phyloP scores from a whole-genome alignment of 2,797 vertebrate genomes.

The Clarias fuscus region DNA sequence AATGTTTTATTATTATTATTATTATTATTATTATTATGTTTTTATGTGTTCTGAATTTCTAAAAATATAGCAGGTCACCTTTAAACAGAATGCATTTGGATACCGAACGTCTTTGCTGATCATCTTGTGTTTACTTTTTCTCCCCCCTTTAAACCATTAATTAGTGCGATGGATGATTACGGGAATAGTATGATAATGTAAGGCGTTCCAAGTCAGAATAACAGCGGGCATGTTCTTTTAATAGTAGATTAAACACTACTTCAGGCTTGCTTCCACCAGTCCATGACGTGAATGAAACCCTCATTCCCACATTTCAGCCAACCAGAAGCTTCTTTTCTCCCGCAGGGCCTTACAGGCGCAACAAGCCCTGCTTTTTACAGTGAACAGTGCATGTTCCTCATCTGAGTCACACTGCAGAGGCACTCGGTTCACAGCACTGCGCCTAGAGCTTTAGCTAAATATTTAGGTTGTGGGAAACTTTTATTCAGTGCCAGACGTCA shows the following conservation, averaged over 20 bases:
- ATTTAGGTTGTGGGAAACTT: slow-evolving; percentile 30
- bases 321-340: background rate
- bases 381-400: background rate
- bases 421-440: background rate
- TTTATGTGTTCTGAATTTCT: no score
- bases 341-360: background rate
- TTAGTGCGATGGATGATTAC: no score
- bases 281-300: background rate
- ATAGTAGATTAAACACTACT: background rate
- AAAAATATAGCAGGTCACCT: no score
- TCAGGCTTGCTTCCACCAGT: no score
- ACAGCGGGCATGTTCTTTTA: background rate
- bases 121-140: background rate
- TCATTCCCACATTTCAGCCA: background rate
- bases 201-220: background rate
- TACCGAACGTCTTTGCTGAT: background rate
- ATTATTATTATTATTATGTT: no score
- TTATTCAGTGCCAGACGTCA: slow-evolving; percentile 13
- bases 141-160: no score
- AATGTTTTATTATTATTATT: no score
- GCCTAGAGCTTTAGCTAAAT: slow-evolving; percentile 19
- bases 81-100: background rate
- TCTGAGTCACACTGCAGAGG: background rate
- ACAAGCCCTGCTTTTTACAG: background rate
- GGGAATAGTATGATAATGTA: no score